Base-by-base conservation (phyloP, 2,888 invertebrate species). In the Sinohyriopsis cumingii region DNA sequence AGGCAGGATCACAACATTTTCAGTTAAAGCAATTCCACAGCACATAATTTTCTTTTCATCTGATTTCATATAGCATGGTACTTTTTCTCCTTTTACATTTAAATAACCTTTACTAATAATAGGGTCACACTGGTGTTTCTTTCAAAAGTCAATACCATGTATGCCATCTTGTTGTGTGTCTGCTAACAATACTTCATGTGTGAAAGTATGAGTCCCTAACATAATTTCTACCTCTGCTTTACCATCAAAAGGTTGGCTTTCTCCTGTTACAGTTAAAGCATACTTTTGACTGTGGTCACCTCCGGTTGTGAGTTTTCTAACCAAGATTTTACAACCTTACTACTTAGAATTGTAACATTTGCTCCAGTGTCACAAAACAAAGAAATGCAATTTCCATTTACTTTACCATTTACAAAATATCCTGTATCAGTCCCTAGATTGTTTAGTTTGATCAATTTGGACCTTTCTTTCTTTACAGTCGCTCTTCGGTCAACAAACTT, bases 311-410 rank as follows among this genome's bases (percentile, higher is more conserved):
- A 28, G 67, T 60, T n/a, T 59, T 54, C 9, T 54, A 60, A 59
- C 54, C 20, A 69, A 24, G 28, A 54, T 57, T 67, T 69, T 33
- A 55, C 22, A 18, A 67, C 9, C 3, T 55, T 64, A 5, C 19
- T 63, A 6, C 59, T 59, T 12, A 69, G 22, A 20, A 69, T 59
- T 19, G 63, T 73, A 6, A 63, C 54, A 57, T 53, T 63, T 19
- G 69, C 55, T 33, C 73, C 69, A 33, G 69, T 73, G 63, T 67
- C 66, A 25, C 65, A n/a, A n/a, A n/a, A n/a, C n/a, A n/a, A n/a
- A n/a, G n/a, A n/a, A n/a, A n/a, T n/a, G n/a, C n/a, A n/a, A 28
- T 22, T 53, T n/a, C 57, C 54, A 54, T 65, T 20, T 12, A 69
- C 54, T 57, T 62, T 57, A 5, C 6, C 45, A 56, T 7, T 20